Evolutionary conservation across 2,797 vertebrate genomes (phyloP).

Genomic region (Sebastes cheni): DNA sequence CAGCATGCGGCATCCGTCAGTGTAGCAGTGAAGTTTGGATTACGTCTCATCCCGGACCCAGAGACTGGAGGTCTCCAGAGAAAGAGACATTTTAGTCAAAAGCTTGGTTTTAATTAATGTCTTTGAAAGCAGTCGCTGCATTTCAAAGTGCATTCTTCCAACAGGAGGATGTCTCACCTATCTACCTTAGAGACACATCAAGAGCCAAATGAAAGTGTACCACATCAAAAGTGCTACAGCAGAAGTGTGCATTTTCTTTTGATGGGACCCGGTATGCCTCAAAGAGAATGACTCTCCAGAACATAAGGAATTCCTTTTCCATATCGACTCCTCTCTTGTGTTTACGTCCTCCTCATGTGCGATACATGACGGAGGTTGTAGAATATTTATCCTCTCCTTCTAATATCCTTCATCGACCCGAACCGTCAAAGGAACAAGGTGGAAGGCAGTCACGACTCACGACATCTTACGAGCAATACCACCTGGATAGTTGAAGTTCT

Average conservation of each 20-base stretch:
- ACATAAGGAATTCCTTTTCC: slow-evolving; percentile 33
- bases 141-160: slow-evolving; percentile 41
- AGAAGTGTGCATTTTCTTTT: slow-evolving; percentile 19
- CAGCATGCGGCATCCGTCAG: slow-evolving; percentile 1
- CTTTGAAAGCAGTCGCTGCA: slow-evolving; percentile 20
- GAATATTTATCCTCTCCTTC: slow-evolving; percentile 29
- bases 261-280: slow-evolving; percentile 28
- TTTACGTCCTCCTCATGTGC: slow-evolving; percentile 44
- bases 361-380: slow-evolving; percentile 44
- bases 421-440: not conserved
- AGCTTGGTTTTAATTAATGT: slow-evolving; percentile 43
- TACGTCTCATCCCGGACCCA: not conserved
- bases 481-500: not conserved
- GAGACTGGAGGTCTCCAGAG: slow-evolving; percentile 14
- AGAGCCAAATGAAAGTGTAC: slow-evolving; percentile 43
- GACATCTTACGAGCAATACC: not conserved
- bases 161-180: slow-evolving; percentile 34
- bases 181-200: slow-evolving; percentile 46
- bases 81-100: slow-evolving; percentile 43
- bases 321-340: slow-evolving; percentile 7
- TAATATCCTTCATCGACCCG: not conserved
- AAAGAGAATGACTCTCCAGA: slow-evolving; percentile 46
- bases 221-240: slow-evolving; percentile 38
- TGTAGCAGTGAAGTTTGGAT: slow-evolving; percentile 4
- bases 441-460: not conserved